These are phyloP conservation scores for Amblyjoppa fuscipennis DNA, from an alignment of 2,888 invertebrate genomes.

Conservation along the genomic window DNA sequence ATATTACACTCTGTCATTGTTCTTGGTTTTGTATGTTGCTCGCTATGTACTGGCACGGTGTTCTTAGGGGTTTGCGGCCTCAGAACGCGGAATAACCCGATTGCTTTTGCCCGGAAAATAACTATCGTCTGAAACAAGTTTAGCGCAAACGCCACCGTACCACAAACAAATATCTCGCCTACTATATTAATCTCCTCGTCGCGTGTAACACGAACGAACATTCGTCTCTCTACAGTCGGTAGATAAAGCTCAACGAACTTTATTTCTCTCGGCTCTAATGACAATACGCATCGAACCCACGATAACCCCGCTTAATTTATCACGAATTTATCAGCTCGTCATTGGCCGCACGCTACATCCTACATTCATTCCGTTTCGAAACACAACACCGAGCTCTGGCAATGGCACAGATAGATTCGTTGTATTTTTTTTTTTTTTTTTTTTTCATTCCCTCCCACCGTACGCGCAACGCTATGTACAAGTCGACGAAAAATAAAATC, in stretches of 20 bases:
- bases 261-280: slow-evolving; percentile 8
- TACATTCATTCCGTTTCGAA: background rate
- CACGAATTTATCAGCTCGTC: slow-evolving; percentile 28
- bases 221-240: too few species aligned
- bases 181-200: too few species aligned
- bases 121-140: too few species aligned
- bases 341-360: background rate
- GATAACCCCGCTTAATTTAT: slow-evolving; percentile 56
- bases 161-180: too few species aligned
- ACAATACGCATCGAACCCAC: slow-evolving; percentile 12
- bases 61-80: too few species aligned
- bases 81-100: too few species aligned
- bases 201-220: too few species aligned
- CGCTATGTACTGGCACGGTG: too few species aligned
- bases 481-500: slow-evolving; percentile 25
- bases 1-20: too few species aligned
- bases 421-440: slow-evolving; percentile 3
- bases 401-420: slow-evolving; percentile 47
- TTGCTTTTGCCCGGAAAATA: too few species aligned
- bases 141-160: too few species aligned
- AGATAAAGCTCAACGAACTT: slow-evolving; percentile 44
- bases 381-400: slow-evolving; percentile 5
- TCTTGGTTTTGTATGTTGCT: too few species aligned
- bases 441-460: background rate
- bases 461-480: background rate